phyloP scores from a whole-genome alignment of 2,888 invertebrate genomes.

The Lymantria monacha region DNA sequence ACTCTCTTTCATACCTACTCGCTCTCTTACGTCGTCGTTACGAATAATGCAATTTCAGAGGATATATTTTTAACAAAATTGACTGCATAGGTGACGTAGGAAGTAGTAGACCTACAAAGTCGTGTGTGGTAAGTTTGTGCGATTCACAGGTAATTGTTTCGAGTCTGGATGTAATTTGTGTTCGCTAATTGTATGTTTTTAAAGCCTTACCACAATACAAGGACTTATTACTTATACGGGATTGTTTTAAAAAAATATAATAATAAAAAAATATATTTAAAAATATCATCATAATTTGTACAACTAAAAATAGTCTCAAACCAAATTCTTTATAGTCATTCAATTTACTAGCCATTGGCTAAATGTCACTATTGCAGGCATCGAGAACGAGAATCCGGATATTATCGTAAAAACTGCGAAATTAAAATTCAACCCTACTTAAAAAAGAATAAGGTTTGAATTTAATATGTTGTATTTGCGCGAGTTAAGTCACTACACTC shows the following conservation, averaged over 20 bases:
- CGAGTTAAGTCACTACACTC: conserved; percentile 27
- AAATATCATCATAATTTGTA: not conserved
- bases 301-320: conserved; percentile 20
- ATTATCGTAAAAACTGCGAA: conserved; percentile 10
- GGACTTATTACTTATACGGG: not conserved
- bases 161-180: no score
- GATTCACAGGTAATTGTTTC: no score
- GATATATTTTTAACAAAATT: no score
- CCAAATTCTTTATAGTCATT: conserved; percentile 25
- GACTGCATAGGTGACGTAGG: no score
- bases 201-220: no score
- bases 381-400: conserved; percentile 41
- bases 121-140: no score
- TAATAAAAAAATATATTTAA: not conserved
- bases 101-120: no score
- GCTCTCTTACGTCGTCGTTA: no score
- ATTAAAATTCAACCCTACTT: conserved; percentile 20
- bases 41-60: no score
- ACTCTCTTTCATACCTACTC: no score
- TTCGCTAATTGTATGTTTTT: no score
- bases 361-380: conserved; percentile 31
- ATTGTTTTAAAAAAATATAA: not conserved
- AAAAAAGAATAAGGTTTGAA: conserved; percentile 9
- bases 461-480: conserved; percentile 2
- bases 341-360: conserved; percentile 16